Percentiles rank a stretch among this genome's conserved stretches.
phyloP scores from a whole-genome alignment of 2,888 invertebrate genomes.

The Mythimna ferrago region DNA sequence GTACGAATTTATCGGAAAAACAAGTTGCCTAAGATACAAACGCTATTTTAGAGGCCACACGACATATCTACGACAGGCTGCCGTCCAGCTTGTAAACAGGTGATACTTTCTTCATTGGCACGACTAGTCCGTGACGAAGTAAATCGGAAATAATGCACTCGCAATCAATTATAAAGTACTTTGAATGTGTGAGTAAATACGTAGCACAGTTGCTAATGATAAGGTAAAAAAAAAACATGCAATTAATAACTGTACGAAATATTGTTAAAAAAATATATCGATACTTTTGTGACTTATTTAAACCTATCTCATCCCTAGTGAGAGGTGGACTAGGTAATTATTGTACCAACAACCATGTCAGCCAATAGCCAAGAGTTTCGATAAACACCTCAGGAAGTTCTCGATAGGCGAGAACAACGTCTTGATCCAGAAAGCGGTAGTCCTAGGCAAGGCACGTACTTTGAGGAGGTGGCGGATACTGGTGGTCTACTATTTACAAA shows the following conservation, averaged over 20 bases:
- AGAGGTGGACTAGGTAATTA: neutral
- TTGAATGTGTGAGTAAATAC: constrained; percentile 48
- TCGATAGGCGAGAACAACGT: no score
- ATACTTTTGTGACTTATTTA: no score
- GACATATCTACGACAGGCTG: constrained; percentile 6
- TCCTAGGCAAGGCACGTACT: no score
- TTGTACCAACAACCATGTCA: no score
- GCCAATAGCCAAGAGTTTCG: no score
- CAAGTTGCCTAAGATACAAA: neutral
- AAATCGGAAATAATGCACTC: constrained; percentile 59
- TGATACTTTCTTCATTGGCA: constrained; percentile 73
- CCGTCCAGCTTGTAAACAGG: constrained; percentile 44
- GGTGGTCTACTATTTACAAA: no score
- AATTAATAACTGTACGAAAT: no score
- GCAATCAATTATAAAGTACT: constrained; percentile 42
- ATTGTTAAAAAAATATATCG: no score
- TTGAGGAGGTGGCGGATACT: no score
- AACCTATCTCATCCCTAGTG: no score
- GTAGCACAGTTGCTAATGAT: constrained; percentile 54
- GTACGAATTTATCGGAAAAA: neutral
- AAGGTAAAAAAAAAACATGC: neutral
- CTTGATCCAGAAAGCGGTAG: no score
- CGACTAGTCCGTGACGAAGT: constrained; percentile 65
- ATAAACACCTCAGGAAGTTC: no score
- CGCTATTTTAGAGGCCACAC: constrained; percentile 25